Base-by-base conservation (phyloP, 2,113 vertebrate species). In the Oophaga pumilio region DNA sequence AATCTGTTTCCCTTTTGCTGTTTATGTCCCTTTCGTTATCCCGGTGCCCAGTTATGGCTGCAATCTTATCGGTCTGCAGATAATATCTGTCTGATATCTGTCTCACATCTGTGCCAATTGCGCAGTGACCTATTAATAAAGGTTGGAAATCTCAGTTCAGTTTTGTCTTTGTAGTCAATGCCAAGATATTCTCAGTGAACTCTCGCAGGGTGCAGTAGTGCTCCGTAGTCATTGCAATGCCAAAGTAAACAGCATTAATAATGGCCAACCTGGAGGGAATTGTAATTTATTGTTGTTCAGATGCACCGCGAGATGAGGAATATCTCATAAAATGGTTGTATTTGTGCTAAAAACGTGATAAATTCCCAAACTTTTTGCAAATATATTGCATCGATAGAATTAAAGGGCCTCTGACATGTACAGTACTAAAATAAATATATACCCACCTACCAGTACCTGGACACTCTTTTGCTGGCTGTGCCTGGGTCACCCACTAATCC, bases 51-150 rank as follows among this genome's bases (percentile, higher is more conserved):
- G 26, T 57, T 73, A 57, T 26, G 33, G 62, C 50, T 33, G 53
- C 50, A 78, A 28, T 78, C 73, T 64, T 86, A 86, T 86, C 59
- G 53, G 59, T 20, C 52, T 13, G 71, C 8, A 28, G 74, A 53
- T 60, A 86, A 78, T 78, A 86, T 77, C 85, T 86, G 85, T 77
- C 84, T 83, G 81, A 53, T 22, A 83, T 66, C 64, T 68, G 81
- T 80, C 77, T 86, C 43, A 33, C 59, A 78, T 66, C 60, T 18
- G 69, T 76, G 57, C 74, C 43, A 50, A 6, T 50, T 66, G 80
- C 59, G 50, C 74, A 53, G 33, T 86, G 57, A 86, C 73, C 84
- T 62, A 78, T 78, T 86, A 18, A 66, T 53, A 66, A 78, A 76
- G 26, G 56, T 52, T 52, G 57, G 71, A 43, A 81, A 62, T 43